Base-by-base conservation (phyloP, 2,113 vertebrate species). In the Dicerorhinus sumatrensis region DNA sequence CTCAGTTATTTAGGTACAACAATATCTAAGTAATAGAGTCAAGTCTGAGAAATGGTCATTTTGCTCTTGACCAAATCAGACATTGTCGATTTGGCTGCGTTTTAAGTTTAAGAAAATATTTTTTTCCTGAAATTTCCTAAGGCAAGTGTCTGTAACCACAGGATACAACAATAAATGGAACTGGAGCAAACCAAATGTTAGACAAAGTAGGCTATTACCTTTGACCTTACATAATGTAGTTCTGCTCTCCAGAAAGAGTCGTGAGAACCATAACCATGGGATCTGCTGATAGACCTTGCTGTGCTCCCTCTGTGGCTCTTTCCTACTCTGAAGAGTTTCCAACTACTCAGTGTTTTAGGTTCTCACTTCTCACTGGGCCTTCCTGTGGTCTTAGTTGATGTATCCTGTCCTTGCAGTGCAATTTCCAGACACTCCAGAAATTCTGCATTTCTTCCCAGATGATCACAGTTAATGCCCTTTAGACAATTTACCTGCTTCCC, bases 241-340 rank as follows among this genome's bases (percentile, higher is more conserved):
- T 16, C 6, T 73, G 27, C 7, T 18, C 73, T 14, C 2, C 36
- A 25, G 51, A n/a, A 56, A 42, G 48, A 42, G 9, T 39, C 2
- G 0, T 31, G 33, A 84, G 10, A 23, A 9, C 14, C 46, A 14
- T 51, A 65, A 2, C 3, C 46, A 2, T 58, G 27, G 17, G 31
- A 8, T 77, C 20, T 33, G 27, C 36, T 63, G 39, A 10, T 3
- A 25, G 54, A 21, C 1, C 0, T 60, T 48, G 10, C 18, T 46
- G 3, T 70, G 1, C 1, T 31, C 25, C 5, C 7, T 42, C 8
- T 25, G 3, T 46, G 7, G 5, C 0, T 21, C 16, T 48, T 58
- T 70, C 8, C 33, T 63, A 27, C 33, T 69, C 33, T 42, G 25
- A 42, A 14, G 2, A 36, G 6, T 89, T 84, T 31, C 23, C 29